Evolutionary conservation across 2,797 vertebrate species (phyloP).

Genomic region (Helostoma temminkii): DNA sequence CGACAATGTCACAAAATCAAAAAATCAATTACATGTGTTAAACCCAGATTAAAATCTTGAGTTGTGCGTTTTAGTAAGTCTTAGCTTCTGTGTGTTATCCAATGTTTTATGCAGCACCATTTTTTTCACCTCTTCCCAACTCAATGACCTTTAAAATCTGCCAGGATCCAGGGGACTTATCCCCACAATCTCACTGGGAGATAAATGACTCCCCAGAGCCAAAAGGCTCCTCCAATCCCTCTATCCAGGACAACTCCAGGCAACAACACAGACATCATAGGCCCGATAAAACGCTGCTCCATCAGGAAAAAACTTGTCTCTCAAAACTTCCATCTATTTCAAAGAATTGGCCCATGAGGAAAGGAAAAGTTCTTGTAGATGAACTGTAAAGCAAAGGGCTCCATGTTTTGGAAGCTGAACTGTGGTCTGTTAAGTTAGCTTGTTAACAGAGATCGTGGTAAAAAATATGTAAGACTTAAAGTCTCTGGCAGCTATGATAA

Average conservation of each 20-base stretch:
- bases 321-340: slow-evolving; percentile 15
- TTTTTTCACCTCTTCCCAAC: slow-evolving; percentile 9
- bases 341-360: slow-evolving; percentile 32
- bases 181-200: slow-evolving; percentile 40
- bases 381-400: slow-evolving; percentile 1
- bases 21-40: too few species aligned
- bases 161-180: slow-evolving; percentile 45
- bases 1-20: too few species aligned
- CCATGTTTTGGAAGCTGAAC: slow-evolving; percentile 9
- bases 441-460: slow-evolving; percentile 15
- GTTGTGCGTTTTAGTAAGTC: neutral
- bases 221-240: slow-evolving; percentile 37
- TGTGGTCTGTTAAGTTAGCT: slow-evolving; percentile 10
- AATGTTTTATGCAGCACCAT: neutral
- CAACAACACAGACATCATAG: slow-evolving; percentile 58
- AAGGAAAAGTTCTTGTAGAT: slow-evolving; percentile 15
- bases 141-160: slow-evolving; percentile 52
- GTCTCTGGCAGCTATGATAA: neutral
- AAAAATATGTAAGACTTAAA: slow-evolving; percentile 11
- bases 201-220: slow-evolving; percentile 54
- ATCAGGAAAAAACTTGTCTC: slow-evolving; percentile 16
- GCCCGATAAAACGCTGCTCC: slow-evolving; percentile 37
- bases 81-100: neutral
- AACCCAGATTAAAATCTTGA: too few species aligned
- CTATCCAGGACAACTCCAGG: slow-evolving; percentile 27